A percentile compares a stretch with the other conserved stretches of the same genome.
These are phyloP conservation scores for Antechinus flavipes DNA, from an alignment of 2,113 vertebrate genomes.

Conservation along the genomic window DNA sequence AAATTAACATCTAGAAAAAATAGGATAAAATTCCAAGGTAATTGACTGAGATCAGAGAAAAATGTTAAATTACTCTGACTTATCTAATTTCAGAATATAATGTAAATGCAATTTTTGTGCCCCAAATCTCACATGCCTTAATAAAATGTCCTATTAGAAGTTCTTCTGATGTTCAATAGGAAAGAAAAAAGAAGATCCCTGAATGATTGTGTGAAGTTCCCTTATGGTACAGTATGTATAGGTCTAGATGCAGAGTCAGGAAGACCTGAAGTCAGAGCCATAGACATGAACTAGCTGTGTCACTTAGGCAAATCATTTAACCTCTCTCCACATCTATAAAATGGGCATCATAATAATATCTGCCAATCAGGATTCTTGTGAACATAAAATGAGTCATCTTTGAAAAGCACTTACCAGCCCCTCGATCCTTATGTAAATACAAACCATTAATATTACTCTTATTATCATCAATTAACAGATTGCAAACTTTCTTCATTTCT, in stretches of 20 bases:
- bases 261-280: no score
- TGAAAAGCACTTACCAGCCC: background rate
- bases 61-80: background rate
- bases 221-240: no score
- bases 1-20: constrained; percentile 28
- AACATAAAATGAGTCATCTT: background rate
- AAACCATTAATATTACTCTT: background rate
- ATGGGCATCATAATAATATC: background rate
- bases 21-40: background rate
- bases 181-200: no score
- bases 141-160: background rate
- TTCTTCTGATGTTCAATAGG: background rate
- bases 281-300: background rate
- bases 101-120: background rate
- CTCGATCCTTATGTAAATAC: background rate
- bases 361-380: background rate
- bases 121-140: no score
- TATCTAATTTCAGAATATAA: constrained; percentile 44
- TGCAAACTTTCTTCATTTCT: background rate
- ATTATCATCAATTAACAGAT: background rate
- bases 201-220: no score
- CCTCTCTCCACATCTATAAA: background rate
- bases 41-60: background rate
- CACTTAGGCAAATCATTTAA: background rate
- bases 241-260: no score